Base-by-base conservation (phyloP, 2,797 vertebrate species). In the Garrulus glandarius region DNA sequence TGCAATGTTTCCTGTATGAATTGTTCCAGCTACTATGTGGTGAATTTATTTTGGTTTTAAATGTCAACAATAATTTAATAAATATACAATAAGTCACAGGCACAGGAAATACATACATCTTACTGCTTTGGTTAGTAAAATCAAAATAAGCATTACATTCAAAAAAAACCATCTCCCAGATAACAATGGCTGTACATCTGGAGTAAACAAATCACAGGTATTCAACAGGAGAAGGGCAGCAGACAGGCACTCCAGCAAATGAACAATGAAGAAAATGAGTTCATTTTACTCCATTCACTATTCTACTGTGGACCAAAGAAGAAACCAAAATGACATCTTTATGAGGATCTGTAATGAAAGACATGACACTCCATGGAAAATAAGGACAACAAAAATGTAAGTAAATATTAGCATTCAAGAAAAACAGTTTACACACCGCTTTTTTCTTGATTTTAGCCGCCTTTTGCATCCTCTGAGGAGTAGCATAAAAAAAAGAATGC, bases 361-460 rank as follows among this genome's bases (percentile, higher is more conserved):
- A 81, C 63, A 68, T 64, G 72, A 77, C 82, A 94, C 75, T 37
- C 34, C 71, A 76, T 70, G 83, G 70, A 91, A 82, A 91, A 97
- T 44, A 89, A 70, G 80, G 47, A 94, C 85, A 89, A 94, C 53
- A 89, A 41, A 91, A 92, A 92, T 46, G 49, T 71, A 77, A 57
- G 64, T 53, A 72, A 75, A 80, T 59, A 93, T 89, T 78, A 90
- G 89, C 70, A 93, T 94, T 95, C 95, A 96, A 95, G 96, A 96
- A 97, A 97, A 96, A 96, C 93, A 97, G 98, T 98, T 98, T 99
- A 99, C 99, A 99, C 99, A 99, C 99, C 99, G 98, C 99, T 99
- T 99, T 99, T 98, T 99, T 99, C 99, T 99, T 99, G 99, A 99
- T 99, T 99, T 99, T 99, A 98, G 99, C 99, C 98, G 99, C 99